Evolutionary conservation across 2,797 vertebrate genomes (phyloP), one percentile per base, ranked within the genome.

Genomic region (Schizopygopsis pylzovi): DNA sequence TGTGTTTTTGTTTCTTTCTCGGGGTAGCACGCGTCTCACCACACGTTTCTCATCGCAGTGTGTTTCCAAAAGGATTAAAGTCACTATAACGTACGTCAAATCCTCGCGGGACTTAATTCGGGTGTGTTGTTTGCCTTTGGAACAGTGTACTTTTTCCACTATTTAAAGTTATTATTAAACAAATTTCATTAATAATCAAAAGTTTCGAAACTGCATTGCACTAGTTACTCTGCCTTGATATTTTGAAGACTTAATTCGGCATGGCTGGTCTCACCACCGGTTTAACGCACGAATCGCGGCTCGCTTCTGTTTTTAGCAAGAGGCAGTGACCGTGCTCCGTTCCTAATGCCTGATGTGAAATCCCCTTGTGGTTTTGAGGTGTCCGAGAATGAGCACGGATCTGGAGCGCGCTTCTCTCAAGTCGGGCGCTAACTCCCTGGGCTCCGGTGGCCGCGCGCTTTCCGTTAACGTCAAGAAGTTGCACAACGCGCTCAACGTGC

Each of bases 381-480:
- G 88, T 63, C 88, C 87, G 83, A 96, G 93, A 88, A 97, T 97
- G 97, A 97, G 94, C 94, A 91, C 95, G 61, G 96, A 95, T 79
- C 92, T 95, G 93, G 96, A 97, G 94, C 93, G 95, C 91, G 92
- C 93, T 91, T 92, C 95, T 75, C 92, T 94, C 83, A 92, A 90
- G 90, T 91, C 94, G 25, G 87, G 93, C 65, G 90, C 92, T 86
- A 91, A 87, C 91, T 91, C 93, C 39, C 59, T 89, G 73, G 88
- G 87, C 39, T 89, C 92, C 25, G 93, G 92, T 11, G 93, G 95
- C 70, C 97, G 97, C 49, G 93, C 95, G 87, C 96, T 98, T 18
- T 99, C 98, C 25, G 94, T 95, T 0, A 98, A 98, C 93, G 98
- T 98, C 83, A 94, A 96, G 87, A 94, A 96, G 92, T 96, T 99